phyloP scores from a whole-genome alignment of 2,888 invertebrate genomes.

The Halictus quadricinctus region DNA sequence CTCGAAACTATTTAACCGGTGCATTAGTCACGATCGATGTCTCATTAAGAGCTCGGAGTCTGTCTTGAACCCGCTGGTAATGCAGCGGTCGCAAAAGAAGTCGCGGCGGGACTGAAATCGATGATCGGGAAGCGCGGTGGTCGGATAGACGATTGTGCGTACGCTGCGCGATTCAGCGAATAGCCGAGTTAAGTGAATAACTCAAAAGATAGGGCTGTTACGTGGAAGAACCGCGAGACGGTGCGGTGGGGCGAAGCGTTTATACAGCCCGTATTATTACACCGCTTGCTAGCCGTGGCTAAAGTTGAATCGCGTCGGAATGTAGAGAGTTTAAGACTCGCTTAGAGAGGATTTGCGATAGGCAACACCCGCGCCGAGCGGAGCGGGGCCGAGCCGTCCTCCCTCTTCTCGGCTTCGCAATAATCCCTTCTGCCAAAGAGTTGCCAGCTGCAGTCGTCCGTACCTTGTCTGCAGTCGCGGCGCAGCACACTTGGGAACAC shows the following conservation, averaged over 20 bases:
- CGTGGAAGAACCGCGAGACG: conserved; percentile 18
- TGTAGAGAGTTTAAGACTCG: conserved; percentile 57
- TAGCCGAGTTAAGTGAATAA: conserved; percentile 32
- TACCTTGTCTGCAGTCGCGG: conserved; percentile 50
- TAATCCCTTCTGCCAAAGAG: conserved; percentile 62
- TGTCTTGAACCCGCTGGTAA: conserved; percentile 25
- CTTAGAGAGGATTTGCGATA: conserved; percentile 58
- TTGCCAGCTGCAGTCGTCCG: conserved; percentile 63
- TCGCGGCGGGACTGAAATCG: not conserved
- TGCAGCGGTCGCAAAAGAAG: not conserved
- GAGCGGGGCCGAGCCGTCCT: conserved; percentile 7
- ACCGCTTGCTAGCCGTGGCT: conserved; percentile 25
- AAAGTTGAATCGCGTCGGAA: conserved; percentile 55
- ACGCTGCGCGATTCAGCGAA: conserved; percentile 26
- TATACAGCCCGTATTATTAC: conserved; percentile 42
- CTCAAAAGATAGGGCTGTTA: conserved; percentile 29
- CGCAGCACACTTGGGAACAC: conserved; percentile 61
- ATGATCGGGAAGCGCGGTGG: not conserved
- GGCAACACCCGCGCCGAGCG: conserved; percentile 57
- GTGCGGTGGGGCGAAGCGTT: conserved; percentile 17
- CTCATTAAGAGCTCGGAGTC: conserved; percentile 66
- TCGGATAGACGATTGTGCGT: conserved; percentile 12
- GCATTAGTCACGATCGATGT: conserved; percentile 68
- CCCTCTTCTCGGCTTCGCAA: conserved; percentile 40
- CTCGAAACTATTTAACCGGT: conserved; percentile 64